phyloP scores from a whole-genome alignment of 2,888 invertebrate species.

The Antheraea assamensis region DNA sequence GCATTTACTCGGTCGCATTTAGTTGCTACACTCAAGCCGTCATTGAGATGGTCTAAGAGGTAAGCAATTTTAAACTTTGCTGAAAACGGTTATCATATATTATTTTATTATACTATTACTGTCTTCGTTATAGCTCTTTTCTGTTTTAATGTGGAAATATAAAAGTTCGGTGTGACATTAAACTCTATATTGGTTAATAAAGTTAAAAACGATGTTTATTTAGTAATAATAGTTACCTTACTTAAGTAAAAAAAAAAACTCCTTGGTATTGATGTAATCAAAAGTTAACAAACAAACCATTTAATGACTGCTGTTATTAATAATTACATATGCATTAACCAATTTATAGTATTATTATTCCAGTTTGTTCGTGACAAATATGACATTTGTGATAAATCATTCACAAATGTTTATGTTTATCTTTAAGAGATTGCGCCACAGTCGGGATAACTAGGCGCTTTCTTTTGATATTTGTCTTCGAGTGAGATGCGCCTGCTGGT shows the following conservation, averaged over 20 bases:
- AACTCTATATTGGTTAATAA: background rate
- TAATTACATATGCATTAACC: too few relatives aligned
- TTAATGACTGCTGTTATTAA: too few relatives aligned
- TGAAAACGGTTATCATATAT: background rate
- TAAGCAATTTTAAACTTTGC: constrained; percentile 14
- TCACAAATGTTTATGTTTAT: too few relatives aligned
- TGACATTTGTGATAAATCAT: too few relatives aligned
- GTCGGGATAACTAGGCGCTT: too few relatives aligned
- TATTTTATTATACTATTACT: background rate
- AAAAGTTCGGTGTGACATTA: background rate
- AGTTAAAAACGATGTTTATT: background rate
- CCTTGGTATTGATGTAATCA: too few relatives aligned
- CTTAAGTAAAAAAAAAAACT: background rate
- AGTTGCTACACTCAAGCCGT: constrained; percentile 30
- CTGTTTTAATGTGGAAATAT: background rate
- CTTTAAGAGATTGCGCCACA: too few relatives aligned
- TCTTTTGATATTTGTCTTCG: too few relatives aligned
- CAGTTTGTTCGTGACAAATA: too few relatives aligned
- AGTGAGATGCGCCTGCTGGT: too few relatives aligned
- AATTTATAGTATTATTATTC: too few relatives aligned
- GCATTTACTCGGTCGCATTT: constrained; percentile 35
- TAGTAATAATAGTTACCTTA: background rate
- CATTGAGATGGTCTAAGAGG: constrained; percentile 30
- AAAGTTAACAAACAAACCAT: too few relatives aligned
- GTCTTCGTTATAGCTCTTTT: background rate